phyloP scores from a whole-genome alignment of 2,113 vertebrate genomes.

The Nerophis lumbriciformis region DNA sequence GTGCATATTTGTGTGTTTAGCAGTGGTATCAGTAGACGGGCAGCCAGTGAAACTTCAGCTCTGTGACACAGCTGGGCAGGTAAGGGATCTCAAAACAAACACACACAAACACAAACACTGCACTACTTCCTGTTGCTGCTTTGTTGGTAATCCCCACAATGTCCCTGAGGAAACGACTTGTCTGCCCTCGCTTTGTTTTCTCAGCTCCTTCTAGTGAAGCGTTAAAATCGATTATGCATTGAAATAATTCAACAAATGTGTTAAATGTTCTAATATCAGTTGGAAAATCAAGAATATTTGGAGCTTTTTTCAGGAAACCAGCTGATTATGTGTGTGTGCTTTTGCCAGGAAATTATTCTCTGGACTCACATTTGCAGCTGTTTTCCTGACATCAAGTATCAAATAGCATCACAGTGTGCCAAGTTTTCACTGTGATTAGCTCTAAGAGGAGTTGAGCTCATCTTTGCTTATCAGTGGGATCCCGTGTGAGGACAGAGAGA shows the following conservation, averaged over 20 bases:
- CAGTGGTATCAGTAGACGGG: conserved; percentile 88
- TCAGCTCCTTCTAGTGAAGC: background rate
- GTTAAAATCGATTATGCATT: too few species aligned
- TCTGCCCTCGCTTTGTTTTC: conserved; percentile 10
- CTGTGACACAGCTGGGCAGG: conserved; percentile 95
- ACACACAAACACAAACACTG: conserved; percentile 6
- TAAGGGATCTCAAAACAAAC: conserved; percentile 66
- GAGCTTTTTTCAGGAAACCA: conserved; percentile 15
- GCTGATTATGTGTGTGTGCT: conserved; percentile 16
- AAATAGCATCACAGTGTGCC: background rate
- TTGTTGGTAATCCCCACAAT: conserved; percentile 35
- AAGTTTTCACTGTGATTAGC: conserved; percentile 2
- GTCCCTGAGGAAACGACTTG: background rate
- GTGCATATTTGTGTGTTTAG: conserved; percentile 53
- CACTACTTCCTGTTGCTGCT: conserved; percentile 43
- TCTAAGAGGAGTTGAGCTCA: background rate
- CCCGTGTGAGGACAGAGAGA: background rate
- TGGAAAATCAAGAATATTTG: background rate
- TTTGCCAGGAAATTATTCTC: conserved; percentile 9
- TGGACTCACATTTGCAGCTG: conserved; percentile 6
- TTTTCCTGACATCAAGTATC: conserved; percentile 16
- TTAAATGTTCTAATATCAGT: background rate
- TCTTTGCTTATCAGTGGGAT: background rate
- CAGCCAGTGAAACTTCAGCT: conserved; percentile 91
- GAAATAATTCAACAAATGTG: background rate